Percentiles rank a stretch among this genome's conserved stretches.
These are phyloP conservation scores for Hemiscyllium ocellatum DNA, from an alignment of 2,113 vertebrate species.

Conservation along the genomic window DNA sequence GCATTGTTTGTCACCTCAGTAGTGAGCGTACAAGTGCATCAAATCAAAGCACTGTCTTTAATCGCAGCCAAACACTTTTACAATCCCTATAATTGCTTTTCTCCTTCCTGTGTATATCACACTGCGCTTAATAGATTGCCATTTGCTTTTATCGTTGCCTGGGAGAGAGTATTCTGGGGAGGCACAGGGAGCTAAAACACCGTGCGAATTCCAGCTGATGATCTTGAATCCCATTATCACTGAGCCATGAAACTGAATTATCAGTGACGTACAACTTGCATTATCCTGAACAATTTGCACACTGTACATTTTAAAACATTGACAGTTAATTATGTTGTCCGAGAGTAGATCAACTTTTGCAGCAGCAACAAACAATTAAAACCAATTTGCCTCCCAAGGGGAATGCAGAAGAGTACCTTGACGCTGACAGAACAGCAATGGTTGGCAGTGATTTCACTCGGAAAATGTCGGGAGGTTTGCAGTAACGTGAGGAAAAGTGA, in stretches of 20 bases:
- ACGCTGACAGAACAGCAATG: constrained; percentile 46
- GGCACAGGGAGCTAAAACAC: constrained; percentile 45
- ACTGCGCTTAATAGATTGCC: not conserved
- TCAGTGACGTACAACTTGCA: constrained; percentile 50
- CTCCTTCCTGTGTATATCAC: not conserved
- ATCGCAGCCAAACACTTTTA: constrained; percentile 22
- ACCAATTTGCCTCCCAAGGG: constrained; percentile 51
- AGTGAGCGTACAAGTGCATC: not conserved
- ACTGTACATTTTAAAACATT: constrained; percentile 50
- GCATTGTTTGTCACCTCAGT: not conserved
- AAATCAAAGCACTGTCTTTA: constrained; percentile 5
- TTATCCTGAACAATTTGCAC: constrained; percentile 49
- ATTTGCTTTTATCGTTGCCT: not conserved
- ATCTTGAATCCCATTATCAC: constrained; percentile 55
- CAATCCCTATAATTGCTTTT: constrained; percentile 16
- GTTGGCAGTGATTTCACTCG: constrained; percentile 42
- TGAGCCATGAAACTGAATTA: constrained; percentile 53
- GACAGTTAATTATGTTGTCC: constrained; percentile 64
- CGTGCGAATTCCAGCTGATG: constrained; percentile 47
- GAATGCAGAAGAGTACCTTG: constrained; percentile 48
- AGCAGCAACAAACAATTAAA: constrained; percentile 62
- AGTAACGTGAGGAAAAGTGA: not conserved
- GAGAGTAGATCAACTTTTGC: constrained; percentile 64
- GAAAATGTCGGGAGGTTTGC: not conserved
- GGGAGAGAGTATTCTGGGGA: constrained; percentile 37